These are phyloP conservation scores for Marcusenius ussheri DNA, from an alignment of 2,113 vertebrate genomes.

Conservation along the genomic window DNA sequence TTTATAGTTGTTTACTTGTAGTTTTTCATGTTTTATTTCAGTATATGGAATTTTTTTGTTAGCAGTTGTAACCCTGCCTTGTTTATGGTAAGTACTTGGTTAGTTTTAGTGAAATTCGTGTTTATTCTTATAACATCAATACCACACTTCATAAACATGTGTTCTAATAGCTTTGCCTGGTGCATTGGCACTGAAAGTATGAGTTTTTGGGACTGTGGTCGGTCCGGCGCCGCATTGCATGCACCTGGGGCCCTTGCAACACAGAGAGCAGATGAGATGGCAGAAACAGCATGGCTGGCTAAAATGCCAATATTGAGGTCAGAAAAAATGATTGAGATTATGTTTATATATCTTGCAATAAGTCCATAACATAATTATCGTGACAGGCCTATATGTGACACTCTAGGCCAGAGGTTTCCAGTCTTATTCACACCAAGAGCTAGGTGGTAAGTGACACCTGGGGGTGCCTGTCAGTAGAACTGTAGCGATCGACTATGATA, in stretches of 20 bases:
- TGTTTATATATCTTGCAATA: not conserved
- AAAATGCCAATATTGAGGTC: not conserved
- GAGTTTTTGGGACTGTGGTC: no score
- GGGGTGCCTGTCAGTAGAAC: not conserved
- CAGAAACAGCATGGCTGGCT: not conserved
- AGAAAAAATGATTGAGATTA: not conserved
- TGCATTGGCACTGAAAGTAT: no score
- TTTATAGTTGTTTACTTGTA: not conserved
- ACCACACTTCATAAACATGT: no score
- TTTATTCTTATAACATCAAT: no score
- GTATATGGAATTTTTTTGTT: not conserved
- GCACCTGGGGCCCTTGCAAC: no score
- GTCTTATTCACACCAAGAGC: not conserved
- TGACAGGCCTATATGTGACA: not conserved
- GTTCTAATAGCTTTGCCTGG: no score
- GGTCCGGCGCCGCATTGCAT: no score
- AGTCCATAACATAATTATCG: not conserved
- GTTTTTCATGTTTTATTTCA: not conserved
- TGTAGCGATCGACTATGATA: not conserved
- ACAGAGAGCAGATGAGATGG: not conserved
- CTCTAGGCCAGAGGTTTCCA: not conserved
- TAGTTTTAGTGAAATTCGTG: no score
- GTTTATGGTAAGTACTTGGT: no score
- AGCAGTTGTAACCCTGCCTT: not conserved
- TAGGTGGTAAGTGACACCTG: not conserved